Evolutionary conservation across 1,140 invertebrate genomes (phyloP).

Genomic region (Drosophila mayri): DNA sequence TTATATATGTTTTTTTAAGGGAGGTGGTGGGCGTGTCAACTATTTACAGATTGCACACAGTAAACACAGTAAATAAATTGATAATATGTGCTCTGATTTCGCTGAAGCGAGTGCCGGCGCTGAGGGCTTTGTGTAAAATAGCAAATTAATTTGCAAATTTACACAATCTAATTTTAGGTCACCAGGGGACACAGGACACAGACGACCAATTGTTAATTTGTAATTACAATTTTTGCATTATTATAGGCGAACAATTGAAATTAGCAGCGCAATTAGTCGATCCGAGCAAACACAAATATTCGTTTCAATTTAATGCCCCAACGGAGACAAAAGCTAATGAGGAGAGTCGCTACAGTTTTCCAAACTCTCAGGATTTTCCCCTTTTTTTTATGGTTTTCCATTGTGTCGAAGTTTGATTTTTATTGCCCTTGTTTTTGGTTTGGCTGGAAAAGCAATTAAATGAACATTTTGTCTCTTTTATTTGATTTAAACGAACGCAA

Average conservation of each 20-base stretch:
- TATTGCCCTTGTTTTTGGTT: conserved; percentile 43
- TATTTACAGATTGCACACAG: conserved; percentile 46
- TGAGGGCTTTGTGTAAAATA: conserved; percentile 37
- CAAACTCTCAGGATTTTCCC: conserved; percentile 13
- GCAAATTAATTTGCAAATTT: conserved; percentile 75
- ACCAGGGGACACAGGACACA: conserved; percentile 14
- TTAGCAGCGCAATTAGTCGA: conserved; percentile 80
- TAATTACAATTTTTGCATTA: conserved; percentile 81
- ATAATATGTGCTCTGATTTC: conserved; percentile 52
- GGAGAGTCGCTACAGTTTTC: conserved; percentile 41
- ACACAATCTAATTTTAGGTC: conserved; percentile 58
- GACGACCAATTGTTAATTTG: conserved; percentile 74
- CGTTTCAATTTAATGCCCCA: conserved; percentile 23
- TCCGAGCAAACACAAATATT: conserved; percentile 47
- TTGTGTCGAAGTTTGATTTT: conserved; percentile 45
- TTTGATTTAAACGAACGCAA: conserved; percentile 67
- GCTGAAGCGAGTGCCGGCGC: conserved; percentile 20
- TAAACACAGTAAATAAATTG: conserved; percentile 51
- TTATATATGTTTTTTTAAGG: not conserved
- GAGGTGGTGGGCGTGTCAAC: conserved; percentile 9
- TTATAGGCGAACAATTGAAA: conserved; percentile 80
- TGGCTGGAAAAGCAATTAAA: conserved; percentile 68
- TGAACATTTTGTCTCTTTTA: conserved; percentile 70
- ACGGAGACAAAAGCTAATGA: conserved; percentile 73
- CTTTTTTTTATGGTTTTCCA: not conserved